Evolutionary conservation across 2,797 vertebrate genomes (phyloP).

Genomic region (Centroberyx gerrardi): DNA sequence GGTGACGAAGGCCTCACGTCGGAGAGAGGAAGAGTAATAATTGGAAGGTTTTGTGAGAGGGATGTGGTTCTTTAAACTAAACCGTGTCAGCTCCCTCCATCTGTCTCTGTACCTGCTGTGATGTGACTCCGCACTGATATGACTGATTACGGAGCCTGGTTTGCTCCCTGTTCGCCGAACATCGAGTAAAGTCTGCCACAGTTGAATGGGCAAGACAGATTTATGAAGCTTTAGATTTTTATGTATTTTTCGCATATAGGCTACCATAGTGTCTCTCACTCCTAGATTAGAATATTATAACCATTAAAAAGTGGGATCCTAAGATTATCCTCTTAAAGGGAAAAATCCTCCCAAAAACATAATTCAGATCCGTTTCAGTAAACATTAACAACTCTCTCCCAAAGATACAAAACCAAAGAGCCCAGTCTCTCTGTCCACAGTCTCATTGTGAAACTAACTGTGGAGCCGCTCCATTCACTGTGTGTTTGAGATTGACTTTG

Average conservation of each 20-base stretch:
- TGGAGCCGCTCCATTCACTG: background rate
- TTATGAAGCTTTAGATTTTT: too few species aligned
- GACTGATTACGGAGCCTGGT: conserved; percentile 17
- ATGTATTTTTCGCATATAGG: too few species aligned
- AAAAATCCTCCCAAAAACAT: too few species aligned
- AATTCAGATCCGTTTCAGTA: background rate
- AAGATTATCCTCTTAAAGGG: too few species aligned
- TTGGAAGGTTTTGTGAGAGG: background rate
- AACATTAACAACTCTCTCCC: background rate
- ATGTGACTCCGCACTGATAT: conserved; percentile 26
- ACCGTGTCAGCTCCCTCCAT: background rate
- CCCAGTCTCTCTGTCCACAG: background rate
- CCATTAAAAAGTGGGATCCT: too few species aligned
- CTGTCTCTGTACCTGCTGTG: conserved; percentile 27
- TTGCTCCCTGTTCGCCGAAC: background rate
- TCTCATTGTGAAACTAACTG: conserved; percentile 11
- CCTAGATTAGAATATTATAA: too few species aligned
- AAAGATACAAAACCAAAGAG: background rate
- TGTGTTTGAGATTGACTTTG: conserved; percentile 2
- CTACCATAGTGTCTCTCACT: too few species aligned
- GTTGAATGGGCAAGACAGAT: background rate
- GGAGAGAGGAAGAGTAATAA: background rate
- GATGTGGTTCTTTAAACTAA: background rate
- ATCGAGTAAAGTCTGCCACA: background rate
- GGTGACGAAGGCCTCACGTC: background rate